Percentiles rank a stretch among this genome's conserved stretches.
Evolutionary conservation across 2,797 vertebrate species (phyloP).

Genomic region (Mormyrus proboscirostris): DNA sequence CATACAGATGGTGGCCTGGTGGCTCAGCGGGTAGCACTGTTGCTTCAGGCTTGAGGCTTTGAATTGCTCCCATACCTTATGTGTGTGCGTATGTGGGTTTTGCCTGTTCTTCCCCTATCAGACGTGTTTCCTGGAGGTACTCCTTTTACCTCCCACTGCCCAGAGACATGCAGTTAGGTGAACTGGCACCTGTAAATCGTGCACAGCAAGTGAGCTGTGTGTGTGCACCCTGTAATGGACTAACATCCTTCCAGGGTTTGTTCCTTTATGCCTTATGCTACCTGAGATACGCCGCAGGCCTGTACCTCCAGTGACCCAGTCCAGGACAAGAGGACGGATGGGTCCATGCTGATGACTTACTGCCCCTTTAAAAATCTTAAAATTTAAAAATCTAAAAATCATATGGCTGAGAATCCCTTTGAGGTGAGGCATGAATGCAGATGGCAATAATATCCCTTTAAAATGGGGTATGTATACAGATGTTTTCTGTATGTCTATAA

Average conservation of each 20-base stretch:
- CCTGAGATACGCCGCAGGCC: background rate
- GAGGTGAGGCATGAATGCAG: background rate
- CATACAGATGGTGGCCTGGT: conserved; percentile 1
- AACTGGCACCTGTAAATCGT: background rate
- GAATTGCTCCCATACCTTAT: background rate
- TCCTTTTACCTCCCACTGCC: background rate
- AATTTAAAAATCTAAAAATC: background rate
- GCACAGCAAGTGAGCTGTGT: background rate
- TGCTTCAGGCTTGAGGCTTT: background rate
- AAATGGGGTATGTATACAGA: background rate
- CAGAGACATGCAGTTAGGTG: background rate
- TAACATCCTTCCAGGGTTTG: background rate
- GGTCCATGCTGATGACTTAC: background rate
- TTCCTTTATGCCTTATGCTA: background rate
- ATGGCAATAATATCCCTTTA: background rate
- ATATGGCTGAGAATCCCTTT: background rate
- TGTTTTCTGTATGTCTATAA: background rate
- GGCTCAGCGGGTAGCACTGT: background rate
- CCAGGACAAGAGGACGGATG: background rate
- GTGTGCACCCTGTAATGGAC: background rate
- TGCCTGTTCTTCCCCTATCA: background rate
- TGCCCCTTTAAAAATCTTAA: background rate
- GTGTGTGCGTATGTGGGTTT: background rate
- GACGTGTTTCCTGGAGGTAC: background rate
- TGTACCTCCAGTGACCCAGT: background rate